phyloP scores from a whole-genome alignment of 2,113 vertebrate genomes.

The Anas platyrhynchos region DNA sequence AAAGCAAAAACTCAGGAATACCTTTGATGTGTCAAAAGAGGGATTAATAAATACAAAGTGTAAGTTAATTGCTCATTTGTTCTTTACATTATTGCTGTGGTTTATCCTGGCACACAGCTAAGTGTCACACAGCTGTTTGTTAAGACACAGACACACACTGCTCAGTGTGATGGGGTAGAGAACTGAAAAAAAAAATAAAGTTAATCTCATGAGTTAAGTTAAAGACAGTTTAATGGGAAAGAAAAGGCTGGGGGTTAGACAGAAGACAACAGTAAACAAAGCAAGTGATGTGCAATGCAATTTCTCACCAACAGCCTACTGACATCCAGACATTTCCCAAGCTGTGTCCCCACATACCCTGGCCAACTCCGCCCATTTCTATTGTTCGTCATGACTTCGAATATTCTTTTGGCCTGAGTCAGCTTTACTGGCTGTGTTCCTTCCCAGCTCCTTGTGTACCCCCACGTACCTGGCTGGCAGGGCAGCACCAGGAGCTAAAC shows the following conservation, averaged over 20 bases:
- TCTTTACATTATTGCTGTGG: not conserved
- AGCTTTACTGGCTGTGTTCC: not conserved
- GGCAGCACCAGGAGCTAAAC: not conserved
- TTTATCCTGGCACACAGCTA: not conserved
- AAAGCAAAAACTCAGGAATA: not conserved
- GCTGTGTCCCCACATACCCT: not conserved
- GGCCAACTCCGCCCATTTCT: not conserved
- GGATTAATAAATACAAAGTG: not conserved
- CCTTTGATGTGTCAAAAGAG: not conserved
- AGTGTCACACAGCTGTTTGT: not conserved
- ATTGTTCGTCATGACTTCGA: not conserved
- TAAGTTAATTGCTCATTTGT: not conserved
- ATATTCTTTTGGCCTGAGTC: not conserved
- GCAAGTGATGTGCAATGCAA: not conserved
- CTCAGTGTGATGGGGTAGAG: not conserved
- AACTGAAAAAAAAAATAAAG: not conserved
- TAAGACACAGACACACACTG: not conserved
- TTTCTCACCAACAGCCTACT: not conserved
- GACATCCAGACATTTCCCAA: not conserved
- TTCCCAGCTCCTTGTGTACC: not conserved
- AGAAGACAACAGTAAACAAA: not conserved
- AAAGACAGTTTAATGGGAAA: not conserved
- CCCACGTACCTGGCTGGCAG: not conserved
- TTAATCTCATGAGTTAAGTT: not conserved
- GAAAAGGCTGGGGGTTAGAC: not conserved